These are phyloP conservation scores for Seira musarum DNA, from an alignment of 2,888 invertebrate genomes.

Conservation along the genomic window DNA sequence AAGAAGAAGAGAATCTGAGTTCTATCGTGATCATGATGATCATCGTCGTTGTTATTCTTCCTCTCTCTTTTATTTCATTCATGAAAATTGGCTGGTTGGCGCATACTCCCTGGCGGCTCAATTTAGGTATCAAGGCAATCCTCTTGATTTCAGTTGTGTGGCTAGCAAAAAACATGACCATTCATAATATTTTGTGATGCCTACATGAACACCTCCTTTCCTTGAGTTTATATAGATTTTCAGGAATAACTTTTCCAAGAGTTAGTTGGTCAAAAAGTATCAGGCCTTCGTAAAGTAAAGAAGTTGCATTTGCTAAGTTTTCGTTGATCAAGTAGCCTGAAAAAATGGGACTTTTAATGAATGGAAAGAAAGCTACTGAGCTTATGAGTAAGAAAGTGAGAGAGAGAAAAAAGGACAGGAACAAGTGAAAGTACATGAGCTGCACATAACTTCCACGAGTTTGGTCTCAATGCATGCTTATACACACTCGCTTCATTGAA, in stretches of 20 bases:
- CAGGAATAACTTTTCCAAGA: too few species aligned
- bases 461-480: neutral
- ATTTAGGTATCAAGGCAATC: neutral
- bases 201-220: too few species aligned
- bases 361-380: conserved; percentile 30
- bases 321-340: neutral
- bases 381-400: neutral
- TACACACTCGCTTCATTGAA: conserved; percentile 1
- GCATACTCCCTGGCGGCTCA: conserved; percentile 35
- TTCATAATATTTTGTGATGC: conserved; percentile 9
- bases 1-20: conserved; percentile 8
- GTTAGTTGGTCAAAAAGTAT: neutral
- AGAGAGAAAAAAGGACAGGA: conserved; percentile 2
- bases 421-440: conserved; percentile 36
- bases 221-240: too few species aligned
- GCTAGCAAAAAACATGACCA: conserved; percentile 1
- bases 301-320: neutral
- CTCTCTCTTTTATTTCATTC: conserved; percentile 44
- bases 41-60: conserved; percentile 21
- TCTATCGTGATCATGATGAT: neutral
- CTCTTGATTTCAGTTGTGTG: neutral
- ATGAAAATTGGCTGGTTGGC: conserved; percentile 50
- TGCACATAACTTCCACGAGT: conserved; percentile 31
- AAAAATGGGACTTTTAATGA: conserved; percentile 36
- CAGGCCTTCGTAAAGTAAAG: neutral